Base-by-base conservation (phyloP, 2,888 invertebrate species). In the Kuschelorhynchus macadamiae region DNA sequence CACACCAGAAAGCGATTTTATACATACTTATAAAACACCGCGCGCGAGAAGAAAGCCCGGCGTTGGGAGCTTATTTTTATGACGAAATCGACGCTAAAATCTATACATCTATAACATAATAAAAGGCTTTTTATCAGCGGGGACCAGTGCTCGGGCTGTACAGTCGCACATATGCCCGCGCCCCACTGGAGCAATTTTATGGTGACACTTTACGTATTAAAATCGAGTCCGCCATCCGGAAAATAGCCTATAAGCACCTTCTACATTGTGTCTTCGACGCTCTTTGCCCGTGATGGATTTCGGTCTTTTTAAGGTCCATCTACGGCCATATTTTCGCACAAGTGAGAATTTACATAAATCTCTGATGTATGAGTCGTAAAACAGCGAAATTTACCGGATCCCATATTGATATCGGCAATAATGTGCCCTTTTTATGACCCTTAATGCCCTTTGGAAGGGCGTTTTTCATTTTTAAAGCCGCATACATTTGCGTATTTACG, bases 121-220 rank as follows among this genome's bases (percentile, higher is more conserved):
- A 70, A 70, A 70, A 70, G 66, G 62, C 70, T 66, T 66, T 70
- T 70, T 70, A 70, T 70, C 70, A 60, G 66, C 16, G 44, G 46
- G 36, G 62, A 50, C 70, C 70, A 70, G 50, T 49, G 57, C 32
- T 57, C 57, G 46, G 57, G 53, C 53, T 44, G 69, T 36, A 64
- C 68, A 60, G 55, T 50, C 53, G 32, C 63, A 70, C 53, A 67
- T 64, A 63, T 59, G 53, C 64, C 55, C 68, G n/a, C n/a, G n/a
- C 70, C 75, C 71, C 73, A 67, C 70, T 70, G 70, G 72, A 71
- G 64, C 61, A 82, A 81, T 82, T 83, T 82, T 84, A 83, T 83
- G 83, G 82, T 82, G 83, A 83, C 82, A 82, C 81, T 82, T 81
- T 83, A 82, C 80, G 81, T 83, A 84, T 84, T 84, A 83, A 83